These are phyloP conservation scores for Hyles lineata DNA, from an alignment of 2,888 invertebrate genomes.

Conservation along the genomic window DNA sequence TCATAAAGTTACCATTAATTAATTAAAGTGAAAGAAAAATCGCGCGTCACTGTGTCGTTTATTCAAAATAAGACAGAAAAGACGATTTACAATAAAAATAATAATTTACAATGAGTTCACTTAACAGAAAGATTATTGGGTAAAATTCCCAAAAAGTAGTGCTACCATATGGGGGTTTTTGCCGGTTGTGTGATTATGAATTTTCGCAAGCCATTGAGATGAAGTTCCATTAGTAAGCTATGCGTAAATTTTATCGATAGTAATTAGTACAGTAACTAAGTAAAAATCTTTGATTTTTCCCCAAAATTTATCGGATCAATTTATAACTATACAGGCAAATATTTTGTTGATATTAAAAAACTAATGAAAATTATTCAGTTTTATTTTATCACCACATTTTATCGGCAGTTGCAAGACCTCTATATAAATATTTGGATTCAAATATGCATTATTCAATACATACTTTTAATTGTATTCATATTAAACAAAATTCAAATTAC, in stretches of 20 bases:
- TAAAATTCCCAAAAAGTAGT: not conserved
- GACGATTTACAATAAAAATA: not conserved
- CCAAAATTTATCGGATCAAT: no score
- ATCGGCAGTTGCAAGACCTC: no score
- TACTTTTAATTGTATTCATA: not conserved
- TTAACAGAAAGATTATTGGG: slow-evolving; percentile 2
- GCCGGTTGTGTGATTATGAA: slow-evolving; percentile 8
- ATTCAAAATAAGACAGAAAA: slow-evolving; percentile 7
- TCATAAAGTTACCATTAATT: slow-evolving; percentile 17
- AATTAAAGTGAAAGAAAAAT: slow-evolving; percentile 23
- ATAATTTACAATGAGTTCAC: slow-evolving; percentile 10
- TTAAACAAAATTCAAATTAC: not conserved
- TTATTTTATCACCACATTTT: no score
- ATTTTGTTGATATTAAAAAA: no score
- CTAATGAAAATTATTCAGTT: no score
- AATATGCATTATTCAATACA: not conserved
- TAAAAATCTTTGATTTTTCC: no score
- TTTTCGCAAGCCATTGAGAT: not conserved
- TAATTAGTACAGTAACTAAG: no score
- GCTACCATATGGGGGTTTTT: not conserved
- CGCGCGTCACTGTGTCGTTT: slow-evolving; percentile 22
- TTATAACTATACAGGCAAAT: no score
- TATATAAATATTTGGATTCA: no score
- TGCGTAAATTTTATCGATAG: not conserved
- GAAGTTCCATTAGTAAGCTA: not conserved